These are phyloP conservation scores for Leptinotarsa rubiginosa DNA, from an alignment of 2,888 invertebrate genomes.

Conservation along the genomic window DNA sequence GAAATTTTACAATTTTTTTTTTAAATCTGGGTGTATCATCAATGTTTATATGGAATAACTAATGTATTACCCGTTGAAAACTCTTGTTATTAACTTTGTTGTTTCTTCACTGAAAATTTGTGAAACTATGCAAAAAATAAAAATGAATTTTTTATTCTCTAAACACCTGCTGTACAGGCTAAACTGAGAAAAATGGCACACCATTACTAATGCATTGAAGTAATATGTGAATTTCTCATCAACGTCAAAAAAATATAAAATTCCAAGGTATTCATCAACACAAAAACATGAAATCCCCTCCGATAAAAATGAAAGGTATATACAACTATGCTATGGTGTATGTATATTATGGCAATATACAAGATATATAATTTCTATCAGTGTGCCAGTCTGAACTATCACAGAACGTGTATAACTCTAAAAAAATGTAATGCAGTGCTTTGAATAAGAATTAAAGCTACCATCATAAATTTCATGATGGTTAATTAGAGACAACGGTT, in stretches of 20 bases:
- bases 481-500: too few species aligned
- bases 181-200: slow-evolving; percentile 1
- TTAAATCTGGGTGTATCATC: too few species aligned
- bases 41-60: too few species aligned
- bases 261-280: background rate
- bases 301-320: slow-evolving; percentile 24
- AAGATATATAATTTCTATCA: slow-evolving; percentile 48
- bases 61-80: too few species aligned
- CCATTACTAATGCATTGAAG: background rate
- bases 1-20: too few species aligned
- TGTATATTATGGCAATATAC: slow-evolving; percentile 40
- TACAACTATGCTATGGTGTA: slow-evolving; percentile 17
- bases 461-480: too few species aligned
- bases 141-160: background rate
- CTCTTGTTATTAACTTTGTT: too few species aligned
- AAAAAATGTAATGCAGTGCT: slow-evolving; percentile 43
- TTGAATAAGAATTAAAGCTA: background rate
- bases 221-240: background rate
- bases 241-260: background rate
- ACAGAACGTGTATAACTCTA: slow-evolving; percentile 59
- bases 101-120: background rate
- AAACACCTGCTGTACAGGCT: background rate
- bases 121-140: background rate
- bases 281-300: slow-evolving; percentile 6
- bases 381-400: slow-evolving; percentile 65